These are phyloP conservation scores for Andricus quercusramuli DNA, from an alignment of 2,888 invertebrate genomes.

Conservation along the genomic window DNA sequence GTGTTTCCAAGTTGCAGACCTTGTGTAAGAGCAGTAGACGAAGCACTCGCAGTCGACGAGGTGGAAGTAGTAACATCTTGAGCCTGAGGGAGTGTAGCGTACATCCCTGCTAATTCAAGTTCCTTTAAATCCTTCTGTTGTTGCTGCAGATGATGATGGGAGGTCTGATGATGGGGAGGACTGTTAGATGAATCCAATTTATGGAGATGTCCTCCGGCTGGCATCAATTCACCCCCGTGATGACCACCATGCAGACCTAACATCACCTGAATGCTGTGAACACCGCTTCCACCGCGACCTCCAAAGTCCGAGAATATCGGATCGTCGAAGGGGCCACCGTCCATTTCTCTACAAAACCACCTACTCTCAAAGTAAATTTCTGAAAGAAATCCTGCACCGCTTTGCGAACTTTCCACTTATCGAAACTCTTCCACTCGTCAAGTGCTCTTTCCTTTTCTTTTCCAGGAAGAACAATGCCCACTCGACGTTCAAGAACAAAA, in stretches of 20 bases:
- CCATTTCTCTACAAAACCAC: conserved; percentile 79
- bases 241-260: conserved; percentile 81
- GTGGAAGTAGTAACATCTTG: conserved; percentile 79
- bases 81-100: conserved; percentile 73
- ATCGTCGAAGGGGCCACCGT: conserved; percentile 87
- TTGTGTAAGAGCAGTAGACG: conserved; percentile 77
- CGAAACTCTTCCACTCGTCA: neutral
- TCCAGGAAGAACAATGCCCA: neutral
- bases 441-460: too few species aligned
- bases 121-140: conserved; percentile 78
- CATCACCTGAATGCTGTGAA: conserved; percentile 86
- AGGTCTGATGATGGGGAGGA: conserved; percentile 74
- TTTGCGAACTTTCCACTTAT: neutral
- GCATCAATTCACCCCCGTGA: conserved; percentile 73
- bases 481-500: too few species aligned
- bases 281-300: conserved; percentile 81
- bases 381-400: neutral
- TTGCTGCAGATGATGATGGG: conserved; percentile 75
- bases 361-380: neutral
- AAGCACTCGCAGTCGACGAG: conserved; percentile 73
- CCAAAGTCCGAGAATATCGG: conserved; percentile 89
- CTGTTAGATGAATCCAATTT: conserved; percentile 79
- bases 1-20: conserved; percentile 71
- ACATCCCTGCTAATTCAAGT: conserved; percentile 74
- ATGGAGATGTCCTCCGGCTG: conserved; percentile 72